Percentiles rank a stretch among this genome's conserved stretches.
Evolutionary conservation across 2,113 vertebrate species (phyloP).

Genomic region (Callipepla californica): DNA sequence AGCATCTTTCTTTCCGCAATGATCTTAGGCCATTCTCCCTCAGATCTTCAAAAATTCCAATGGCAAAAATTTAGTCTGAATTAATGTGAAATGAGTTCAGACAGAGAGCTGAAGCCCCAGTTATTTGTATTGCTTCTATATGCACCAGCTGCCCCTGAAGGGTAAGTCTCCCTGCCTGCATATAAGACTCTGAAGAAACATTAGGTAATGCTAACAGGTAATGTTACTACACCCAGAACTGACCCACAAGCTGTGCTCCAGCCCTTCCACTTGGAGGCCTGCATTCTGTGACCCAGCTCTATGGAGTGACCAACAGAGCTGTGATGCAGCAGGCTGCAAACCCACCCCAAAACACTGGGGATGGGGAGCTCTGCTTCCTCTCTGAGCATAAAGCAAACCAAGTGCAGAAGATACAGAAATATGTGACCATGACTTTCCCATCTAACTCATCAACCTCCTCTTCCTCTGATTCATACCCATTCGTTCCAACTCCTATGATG

Average conservation of each 20-base stretch:
- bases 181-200: neutral
- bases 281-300: neutral
- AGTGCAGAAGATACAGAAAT: neutral
- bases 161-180: neutral
- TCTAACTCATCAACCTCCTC: neutral
- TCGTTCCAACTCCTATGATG: neutral
- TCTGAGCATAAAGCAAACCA: neutral
- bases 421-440: fast-evolving
- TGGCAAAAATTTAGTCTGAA: neutral
- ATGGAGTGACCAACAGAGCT: neutral
- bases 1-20: neutral
- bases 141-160: neutral
- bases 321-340: neutral
- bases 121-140: neutral
- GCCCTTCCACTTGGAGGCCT: neutral
- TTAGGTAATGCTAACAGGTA: neutral
- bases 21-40: neutral
- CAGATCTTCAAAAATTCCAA: neutral
- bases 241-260: neutral
- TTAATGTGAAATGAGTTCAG: neutral
- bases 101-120: neutral
- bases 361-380: neutral
- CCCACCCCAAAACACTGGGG: neutral
- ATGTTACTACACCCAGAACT: neutral
- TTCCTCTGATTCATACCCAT: neutral